Conservation (phyloP, 2,797 vertebrate genomes). For the Morus bassanus region DNA sequence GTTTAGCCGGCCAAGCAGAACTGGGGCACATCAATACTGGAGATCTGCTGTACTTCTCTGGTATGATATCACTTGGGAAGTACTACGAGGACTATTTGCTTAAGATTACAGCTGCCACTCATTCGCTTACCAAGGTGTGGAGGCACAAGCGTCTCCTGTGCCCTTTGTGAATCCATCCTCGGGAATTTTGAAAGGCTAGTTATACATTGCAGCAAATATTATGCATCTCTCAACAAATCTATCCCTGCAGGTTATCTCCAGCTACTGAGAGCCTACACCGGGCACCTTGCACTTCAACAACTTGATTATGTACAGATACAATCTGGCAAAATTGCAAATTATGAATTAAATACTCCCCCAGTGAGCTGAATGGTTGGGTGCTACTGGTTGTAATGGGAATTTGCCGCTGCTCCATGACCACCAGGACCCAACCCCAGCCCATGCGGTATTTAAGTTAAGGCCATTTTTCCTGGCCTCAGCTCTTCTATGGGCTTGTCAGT, state of each 20-base stretch:
- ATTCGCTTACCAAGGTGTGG: background rate
- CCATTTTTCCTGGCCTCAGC: background rate
- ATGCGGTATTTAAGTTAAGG: background rate
- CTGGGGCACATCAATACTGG: background rate
- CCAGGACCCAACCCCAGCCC: background rate
- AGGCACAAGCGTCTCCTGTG: background rate
- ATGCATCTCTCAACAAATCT: background rate
- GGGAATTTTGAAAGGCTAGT: background rate
- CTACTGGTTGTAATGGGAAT: background rate
- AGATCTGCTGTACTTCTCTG: background rate
- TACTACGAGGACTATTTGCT: background rate
- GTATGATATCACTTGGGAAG: background rate
- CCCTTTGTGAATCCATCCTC: background rate
- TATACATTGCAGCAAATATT: background rate
- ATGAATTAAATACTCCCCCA: background rate
- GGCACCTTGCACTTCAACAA: background rate
- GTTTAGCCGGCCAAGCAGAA: background rate
- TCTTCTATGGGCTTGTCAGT: background rate
- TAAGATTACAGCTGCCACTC: background rate
- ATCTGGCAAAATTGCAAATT: background rate
- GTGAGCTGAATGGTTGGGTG: fast-evolving
- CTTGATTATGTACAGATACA: background rate
- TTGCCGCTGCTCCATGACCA: background rate
- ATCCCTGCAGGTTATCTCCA: background rate
- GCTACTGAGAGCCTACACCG: fast-evolving